A percentile compares a stretch with the other conserved stretches of the same genome.
These are phyloP conservation scores for Paramuricea clavata DNA, from an alignment of 92 coral and sea anemone species.

Conservation along the genomic window DNA sequence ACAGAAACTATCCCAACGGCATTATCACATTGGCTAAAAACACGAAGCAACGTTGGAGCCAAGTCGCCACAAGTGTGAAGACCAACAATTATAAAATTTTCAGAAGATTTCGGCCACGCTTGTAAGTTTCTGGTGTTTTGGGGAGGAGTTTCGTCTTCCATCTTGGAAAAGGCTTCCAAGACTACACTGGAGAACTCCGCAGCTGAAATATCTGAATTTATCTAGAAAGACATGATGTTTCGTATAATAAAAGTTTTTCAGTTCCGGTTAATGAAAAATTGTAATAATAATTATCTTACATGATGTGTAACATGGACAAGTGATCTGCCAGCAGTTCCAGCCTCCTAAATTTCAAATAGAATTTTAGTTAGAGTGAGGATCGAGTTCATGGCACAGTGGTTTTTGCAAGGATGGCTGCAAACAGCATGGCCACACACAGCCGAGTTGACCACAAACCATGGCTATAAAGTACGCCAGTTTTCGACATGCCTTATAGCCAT, in stretches of 20 bases:
- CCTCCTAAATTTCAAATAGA: not conserved
- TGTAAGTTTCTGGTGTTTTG: not conserved
- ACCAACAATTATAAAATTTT: conserved; percentile 39
- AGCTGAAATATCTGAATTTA: conserved; percentile 26
- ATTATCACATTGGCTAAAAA: conserved; percentile 9
- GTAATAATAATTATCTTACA: not conserved
- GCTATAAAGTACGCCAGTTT: too few species aligned
- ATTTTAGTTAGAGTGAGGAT: not conserved
- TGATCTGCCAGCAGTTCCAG: not conserved
- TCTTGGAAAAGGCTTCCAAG: conserved; percentile 13
- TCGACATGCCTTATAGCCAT: too few species aligned
- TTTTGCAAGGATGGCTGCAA: too few species aligned
- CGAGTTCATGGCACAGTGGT: not conserved
- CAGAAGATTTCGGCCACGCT: not conserved
- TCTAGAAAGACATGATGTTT: not conserved
- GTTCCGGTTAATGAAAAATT: not conserved
- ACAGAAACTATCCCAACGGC: conserved; percentile 6
- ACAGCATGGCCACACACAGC: too few species aligned
- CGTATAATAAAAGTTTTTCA: not conserved
- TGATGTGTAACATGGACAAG: conserved; percentile 23
- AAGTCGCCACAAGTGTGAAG: conserved; percentile 47
- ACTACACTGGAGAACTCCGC: conserved; percentile 23
- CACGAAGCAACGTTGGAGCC: conserved; percentile 35
- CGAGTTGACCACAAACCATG: too few species aligned
- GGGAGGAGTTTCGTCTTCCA: not conserved